Evolutionary conservation across 2,113 vertebrate genomes (phyloP).

Genomic region (Eulacestoma nigropectus): DNA sequence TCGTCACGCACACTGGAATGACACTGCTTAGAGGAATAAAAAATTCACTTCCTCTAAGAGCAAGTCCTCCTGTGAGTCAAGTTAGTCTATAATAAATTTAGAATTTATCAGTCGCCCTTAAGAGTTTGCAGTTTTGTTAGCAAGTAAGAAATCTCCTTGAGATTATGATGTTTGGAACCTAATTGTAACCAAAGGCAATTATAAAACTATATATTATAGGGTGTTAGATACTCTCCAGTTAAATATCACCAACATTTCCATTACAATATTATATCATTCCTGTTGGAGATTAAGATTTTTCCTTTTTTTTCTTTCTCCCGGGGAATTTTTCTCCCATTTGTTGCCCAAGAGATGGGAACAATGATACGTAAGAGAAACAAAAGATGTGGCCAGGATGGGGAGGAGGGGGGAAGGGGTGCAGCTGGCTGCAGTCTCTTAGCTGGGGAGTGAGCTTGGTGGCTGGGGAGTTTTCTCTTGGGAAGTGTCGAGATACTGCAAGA

Average conservation of each 20-base stretch:
- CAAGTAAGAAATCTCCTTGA: not conserved
- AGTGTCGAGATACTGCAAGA: fast-evolving
- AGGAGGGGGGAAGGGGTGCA: no score
- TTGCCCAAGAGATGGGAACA: not conserved
- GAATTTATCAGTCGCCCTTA: not conserved
- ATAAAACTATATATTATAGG: not conserved
- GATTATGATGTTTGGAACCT: not conserved
- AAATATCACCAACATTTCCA: not conserved
- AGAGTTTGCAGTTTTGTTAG: not conserved
- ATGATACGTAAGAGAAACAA: not conserved
- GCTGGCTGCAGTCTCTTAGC: not conserved
- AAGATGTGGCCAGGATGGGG: not conserved
- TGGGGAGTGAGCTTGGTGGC: not conserved
- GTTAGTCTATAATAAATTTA: not conserved
- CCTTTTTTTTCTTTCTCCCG: not conserved
- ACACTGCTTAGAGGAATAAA: not conserved
- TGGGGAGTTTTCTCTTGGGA: not conserved
- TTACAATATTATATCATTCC: not conserved
- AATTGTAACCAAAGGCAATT: not conserved
- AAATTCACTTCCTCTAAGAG: not conserved
- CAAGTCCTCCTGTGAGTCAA: not conserved
- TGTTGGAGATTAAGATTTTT: not conserved
- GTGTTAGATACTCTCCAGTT: not conserved
- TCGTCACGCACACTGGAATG: not conserved
- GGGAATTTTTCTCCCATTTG: not conserved